Percentiles rank a stretch among this genome's conserved stretches.
Conservation (phyloP, 2,888 invertebrate species). For the Allacma fusca region DNA sequence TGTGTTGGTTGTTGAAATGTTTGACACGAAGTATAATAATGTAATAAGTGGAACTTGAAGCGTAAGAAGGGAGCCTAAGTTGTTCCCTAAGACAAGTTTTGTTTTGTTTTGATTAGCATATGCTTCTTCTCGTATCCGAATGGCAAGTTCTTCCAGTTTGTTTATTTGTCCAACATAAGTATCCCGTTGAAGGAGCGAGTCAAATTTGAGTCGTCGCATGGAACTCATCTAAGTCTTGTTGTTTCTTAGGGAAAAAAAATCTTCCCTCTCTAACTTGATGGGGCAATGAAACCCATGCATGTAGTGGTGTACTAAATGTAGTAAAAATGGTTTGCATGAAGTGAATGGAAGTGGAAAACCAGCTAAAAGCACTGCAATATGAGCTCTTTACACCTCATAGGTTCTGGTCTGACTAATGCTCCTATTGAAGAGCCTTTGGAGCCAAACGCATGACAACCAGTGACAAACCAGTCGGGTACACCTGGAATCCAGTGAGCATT, state of each 20-base stretch:
- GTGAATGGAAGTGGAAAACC: background rate
- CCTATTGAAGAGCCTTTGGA: constrained; percentile 12
- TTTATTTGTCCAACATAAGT: constrained; percentile 40
- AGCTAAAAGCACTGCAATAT: background rate
- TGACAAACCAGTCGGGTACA: constrained; percentile 39
- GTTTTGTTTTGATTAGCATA: constrained; percentile 18
- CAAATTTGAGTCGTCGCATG: constrained; percentile 37
- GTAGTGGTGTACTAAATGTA: no score
- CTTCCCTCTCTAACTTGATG: background rate
- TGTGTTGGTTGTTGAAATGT: background rate
- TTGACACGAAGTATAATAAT: constrained; percentile 21
- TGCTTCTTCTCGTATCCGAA: constrained; percentile 17
- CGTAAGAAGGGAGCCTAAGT: constrained; percentile 10
- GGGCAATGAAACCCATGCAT: no score
- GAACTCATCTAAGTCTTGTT: constrained; percentile 24
- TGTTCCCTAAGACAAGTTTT: constrained; percentile 2
- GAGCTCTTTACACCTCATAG: constrained; percentile 24
- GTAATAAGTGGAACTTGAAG: constrained; percentile 18
- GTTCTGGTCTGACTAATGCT: background rate
- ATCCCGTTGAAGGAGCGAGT: constrained; percentile 35
- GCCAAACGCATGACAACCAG: constrained; percentile 36
- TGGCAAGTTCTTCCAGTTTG: constrained; percentile 35
- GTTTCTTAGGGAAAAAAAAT: background rate
- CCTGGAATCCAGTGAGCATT: constrained; percentile 32
- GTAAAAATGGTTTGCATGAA: no score